Evolutionary conservation across 1,140 invertebrate species (phyloP).

Genomic region (Varroa destructor): DNA sequence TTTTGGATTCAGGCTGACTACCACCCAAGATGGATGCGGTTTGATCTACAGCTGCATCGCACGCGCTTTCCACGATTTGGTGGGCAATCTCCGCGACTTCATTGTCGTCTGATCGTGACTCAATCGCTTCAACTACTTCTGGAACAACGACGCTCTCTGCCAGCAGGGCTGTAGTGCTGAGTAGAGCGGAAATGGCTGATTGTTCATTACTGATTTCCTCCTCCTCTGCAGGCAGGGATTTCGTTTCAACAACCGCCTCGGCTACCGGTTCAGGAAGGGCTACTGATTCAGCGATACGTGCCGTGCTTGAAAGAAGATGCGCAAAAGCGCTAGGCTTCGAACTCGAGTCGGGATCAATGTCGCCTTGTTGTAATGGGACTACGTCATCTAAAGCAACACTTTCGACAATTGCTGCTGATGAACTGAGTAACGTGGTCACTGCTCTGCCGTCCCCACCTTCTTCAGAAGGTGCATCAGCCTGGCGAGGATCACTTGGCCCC

Average conservation of each 20-base stretch:
- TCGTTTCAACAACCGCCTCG: neutral
- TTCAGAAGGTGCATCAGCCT: neutral
- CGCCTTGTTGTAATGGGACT: neutral
- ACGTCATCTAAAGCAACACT: slow-evolving; percentile 4
- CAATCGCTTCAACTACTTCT: slow-evolving; percentile 1
- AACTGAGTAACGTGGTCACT: neutral
- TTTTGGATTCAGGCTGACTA: neutral
- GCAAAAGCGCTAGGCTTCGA: slow-evolving; percentile 3
- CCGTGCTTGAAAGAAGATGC: slow-evolving; percentile 12
- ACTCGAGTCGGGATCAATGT: neutral
- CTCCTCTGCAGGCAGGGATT: neutral
- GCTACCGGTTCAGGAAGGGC: slow-evolving; percentile 15
- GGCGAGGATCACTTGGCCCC: neutral
- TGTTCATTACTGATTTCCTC: neutral
- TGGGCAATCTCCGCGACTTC: slow-evolving; percentile 18
- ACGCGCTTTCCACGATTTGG: slow-evolving; percentile 1
- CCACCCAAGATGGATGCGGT: neutral
- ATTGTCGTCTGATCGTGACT: neutral
- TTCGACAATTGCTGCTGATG: slow-evolving; percentile 17
- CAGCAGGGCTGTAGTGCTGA: slow-evolving; percentile 13
- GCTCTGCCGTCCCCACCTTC: neutral
- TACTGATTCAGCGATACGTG: slow-evolving; percentile 18
- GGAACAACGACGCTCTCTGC: slow-evolving; percentile 22
- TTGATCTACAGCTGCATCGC: slow-evolving; percentile 15
- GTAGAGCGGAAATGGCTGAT: slow-evolving; percentile 21